Conservation (phyloP, 1,140 invertebrate genomes). For the Ephestia elutella region DNA sequence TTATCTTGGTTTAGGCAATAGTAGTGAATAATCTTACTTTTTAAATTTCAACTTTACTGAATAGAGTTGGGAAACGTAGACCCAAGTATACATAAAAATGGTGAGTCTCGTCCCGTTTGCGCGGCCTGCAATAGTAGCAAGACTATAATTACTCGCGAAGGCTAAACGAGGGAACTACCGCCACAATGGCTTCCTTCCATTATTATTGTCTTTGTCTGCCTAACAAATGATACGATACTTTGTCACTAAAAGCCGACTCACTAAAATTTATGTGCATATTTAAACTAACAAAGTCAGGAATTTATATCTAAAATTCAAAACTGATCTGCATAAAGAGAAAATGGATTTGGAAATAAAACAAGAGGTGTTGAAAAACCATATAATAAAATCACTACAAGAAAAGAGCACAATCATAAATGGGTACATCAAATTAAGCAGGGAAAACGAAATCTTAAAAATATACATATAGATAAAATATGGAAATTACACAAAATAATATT, state of each 20-base stretch:
- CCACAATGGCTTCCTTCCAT: conserved; percentile 35
- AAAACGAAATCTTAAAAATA: conserved; percentile 11
- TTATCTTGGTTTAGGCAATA: too few species aligned
- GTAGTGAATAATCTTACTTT: too few species aligned
- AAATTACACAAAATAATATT: conserved; percentile 10
- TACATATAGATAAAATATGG: conserved; percentile 17
- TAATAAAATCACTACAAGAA: conserved; percentile 28
- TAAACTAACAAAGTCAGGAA: background rate
- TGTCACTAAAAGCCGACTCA: conserved; percentile 12
- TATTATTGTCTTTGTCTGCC: conserved; percentile 27
- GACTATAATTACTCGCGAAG: conserved; percentile 39
- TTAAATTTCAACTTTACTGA: too few species aligned
- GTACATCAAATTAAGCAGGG: background rate
- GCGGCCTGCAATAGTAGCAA: conserved; percentile 13
- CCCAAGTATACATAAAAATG: conserved; percentile 2
- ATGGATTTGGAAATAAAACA: conserved; percentile 35
- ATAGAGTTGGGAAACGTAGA: background rate
- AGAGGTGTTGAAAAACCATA: conserved; percentile 29
- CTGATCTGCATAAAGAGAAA: background rate
- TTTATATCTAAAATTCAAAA: background rate
- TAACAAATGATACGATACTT: conserved; percentile 23
- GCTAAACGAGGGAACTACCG: conserved; percentile 35
- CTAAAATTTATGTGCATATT: background rate
- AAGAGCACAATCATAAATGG: conserved; percentile 18
- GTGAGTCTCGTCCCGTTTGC: background rate